Percentiles rank a stretch among this genome's conserved stretches.
These are phyloP conservation scores for Ptychoptera contaminata DNA, from an alignment of 2,888 invertebrate species.

Conservation along the genomic window DNA sequence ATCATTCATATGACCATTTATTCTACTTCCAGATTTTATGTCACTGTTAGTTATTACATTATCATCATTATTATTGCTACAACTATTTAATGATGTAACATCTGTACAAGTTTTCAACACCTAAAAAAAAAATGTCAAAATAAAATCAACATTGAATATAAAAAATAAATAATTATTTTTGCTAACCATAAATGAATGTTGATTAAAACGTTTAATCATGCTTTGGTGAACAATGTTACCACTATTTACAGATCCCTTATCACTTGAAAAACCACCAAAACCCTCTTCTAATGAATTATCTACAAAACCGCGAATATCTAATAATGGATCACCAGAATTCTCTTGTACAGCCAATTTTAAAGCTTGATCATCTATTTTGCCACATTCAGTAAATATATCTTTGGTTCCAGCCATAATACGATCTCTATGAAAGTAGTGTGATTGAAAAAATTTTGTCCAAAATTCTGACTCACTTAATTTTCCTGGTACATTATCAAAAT, in stretches of 20 bases:
- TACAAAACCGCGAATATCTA: constrained; percentile 71
- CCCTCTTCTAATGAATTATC: constrained; percentile 49
- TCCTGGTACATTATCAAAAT: constrained; percentile 87
- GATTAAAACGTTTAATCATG: constrained; percentile 92
- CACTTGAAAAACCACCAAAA: constrained; percentile 36
- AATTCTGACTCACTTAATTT: constrained; percentile 93
- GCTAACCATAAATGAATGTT: constrained; percentile 96
- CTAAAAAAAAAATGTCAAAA: constrained; percentile 23
- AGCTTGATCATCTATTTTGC: constrained; percentile 82
- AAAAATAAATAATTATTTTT: no score
- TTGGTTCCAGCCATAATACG: constrained; percentile 78
- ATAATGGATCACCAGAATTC: constrained; percentile 64
- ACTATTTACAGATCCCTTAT: constrained; percentile 24
- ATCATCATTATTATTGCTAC: no score
- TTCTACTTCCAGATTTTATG: not conserved
- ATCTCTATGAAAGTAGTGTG: constrained; percentile 96
- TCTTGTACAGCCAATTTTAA: constrained; percentile 59
- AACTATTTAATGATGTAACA: constrained; percentile 10
- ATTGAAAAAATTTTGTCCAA: constrained; percentile 99
- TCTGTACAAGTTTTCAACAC: constrained; percentile 48
- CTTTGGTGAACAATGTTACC: constrained; percentile 68
- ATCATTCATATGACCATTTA: not conserved
- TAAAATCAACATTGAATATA: constrained; percentile 1
- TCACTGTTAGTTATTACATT: no score
- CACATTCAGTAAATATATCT: constrained; percentile 95